These are phyloP conservation scores for Zaprionus bogoriensis DNA, from an alignment of 2,888 invertebrate genomes.

Conservation along the genomic window DNA sequence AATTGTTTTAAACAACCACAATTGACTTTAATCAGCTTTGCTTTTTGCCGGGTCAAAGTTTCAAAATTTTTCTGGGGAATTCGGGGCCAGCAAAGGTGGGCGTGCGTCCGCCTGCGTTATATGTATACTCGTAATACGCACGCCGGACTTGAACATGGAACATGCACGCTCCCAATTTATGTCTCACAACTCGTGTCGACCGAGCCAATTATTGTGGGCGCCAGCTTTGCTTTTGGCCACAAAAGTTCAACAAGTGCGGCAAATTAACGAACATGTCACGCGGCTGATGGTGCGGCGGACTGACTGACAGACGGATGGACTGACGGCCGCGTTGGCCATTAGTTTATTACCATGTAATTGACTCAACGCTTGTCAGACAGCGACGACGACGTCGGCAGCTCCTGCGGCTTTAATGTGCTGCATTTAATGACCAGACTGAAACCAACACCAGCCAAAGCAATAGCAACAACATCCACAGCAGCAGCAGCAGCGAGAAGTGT, in stretches of 20 bases:
- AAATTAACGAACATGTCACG: conserved; percentile 68
- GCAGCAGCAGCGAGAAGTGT: conserved; percentile 25
- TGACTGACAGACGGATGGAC: conserved; percentile 2
- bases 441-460: conserved; percentile 47
- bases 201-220: conserved; percentile 60
- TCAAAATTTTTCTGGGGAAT: neutral
- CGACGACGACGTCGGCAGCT: conserved; percentile 44
- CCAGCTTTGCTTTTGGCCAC: conserved; percentile 19
- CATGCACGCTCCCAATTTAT: neutral
- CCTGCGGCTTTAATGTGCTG: conserved; percentile 78
- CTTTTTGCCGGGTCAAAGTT: conserved; percentile 6
- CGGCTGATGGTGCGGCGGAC: conserved; percentile 18
- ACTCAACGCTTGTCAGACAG: conserved; percentile 74
- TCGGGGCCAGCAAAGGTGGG: too few relatives aligned
- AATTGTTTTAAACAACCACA: too few relatives aligned
- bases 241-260: conserved; percentile 75
- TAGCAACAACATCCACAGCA: conserved; percentile 39
- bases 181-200: conserved; percentile 21
- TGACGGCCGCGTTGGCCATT: conserved; percentile 55
- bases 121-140: neutral
- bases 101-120: neutral
- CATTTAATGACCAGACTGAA: conserved; percentile 67
- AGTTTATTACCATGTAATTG: conserved; percentile 79
- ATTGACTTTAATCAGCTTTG: conserved; percentile 1
- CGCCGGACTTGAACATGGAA: neutral